These are phyloP conservation scores for Hydropsyche tenuis DNA, from an alignment of 1,140 invertebrate species.

Conservation along the genomic window DNA sequence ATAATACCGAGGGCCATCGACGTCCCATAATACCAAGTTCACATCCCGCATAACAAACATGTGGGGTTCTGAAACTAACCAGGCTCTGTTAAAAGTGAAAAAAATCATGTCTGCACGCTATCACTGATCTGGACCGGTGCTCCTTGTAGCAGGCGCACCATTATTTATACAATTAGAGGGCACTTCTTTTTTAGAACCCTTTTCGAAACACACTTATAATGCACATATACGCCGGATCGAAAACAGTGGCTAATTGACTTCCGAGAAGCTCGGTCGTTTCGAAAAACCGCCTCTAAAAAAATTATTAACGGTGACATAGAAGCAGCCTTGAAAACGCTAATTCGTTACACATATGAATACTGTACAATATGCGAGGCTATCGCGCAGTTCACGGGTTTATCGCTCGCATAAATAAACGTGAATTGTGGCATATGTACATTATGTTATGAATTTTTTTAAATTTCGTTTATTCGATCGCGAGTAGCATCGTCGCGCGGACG, in stretches of 20 bases:
- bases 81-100: constrained; percentile 5
- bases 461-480: not conserved
- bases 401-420: too few species aligned
- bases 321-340: too few species aligned
- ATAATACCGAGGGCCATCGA: too few species aligned
- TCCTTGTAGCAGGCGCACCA: constrained; percentile 10
- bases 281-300: too few species aligned
- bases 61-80: constrained; percentile 14
- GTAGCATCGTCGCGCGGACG: not conserved
- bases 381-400: too few species aligned
- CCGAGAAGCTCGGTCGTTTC: not conserved
- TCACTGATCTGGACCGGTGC: constrained; percentile 7
- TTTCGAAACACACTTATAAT: not conserved
- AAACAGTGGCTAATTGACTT: not conserved
- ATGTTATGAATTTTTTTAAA: too few species aligned
- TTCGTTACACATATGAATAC: too few species aligned
- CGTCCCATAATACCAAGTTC: too few species aligned
- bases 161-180: constrained; percentile 39
- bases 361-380: too few species aligned
- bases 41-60: not conserved
- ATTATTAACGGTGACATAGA: too few species aligned
- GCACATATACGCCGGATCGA: too few species aligned
- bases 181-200: constrained; percentile 22
- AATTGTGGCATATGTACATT: too few species aligned
- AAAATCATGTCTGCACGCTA: constrained; percentile 33